phyloP scores from a whole-genome alignment of 2,888 invertebrate species.

The Hypsopygia costalis region DNA sequence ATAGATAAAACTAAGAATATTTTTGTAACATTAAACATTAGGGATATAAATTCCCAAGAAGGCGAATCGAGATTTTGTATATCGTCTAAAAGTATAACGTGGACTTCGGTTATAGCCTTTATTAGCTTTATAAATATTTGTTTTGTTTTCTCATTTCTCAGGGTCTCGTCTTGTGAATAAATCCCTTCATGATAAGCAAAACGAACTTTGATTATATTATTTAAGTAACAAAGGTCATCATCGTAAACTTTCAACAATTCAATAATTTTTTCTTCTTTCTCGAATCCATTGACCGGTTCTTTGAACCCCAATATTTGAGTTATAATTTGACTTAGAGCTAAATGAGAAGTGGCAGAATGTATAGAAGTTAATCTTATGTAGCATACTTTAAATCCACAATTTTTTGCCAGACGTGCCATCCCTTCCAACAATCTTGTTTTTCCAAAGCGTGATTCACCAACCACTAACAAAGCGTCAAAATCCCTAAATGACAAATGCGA shows the following conservation, averaged over 20 bases:
- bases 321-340: conserved; percentile 63
- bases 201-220: conserved; percentile 71
- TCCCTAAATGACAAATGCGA: conserved; percentile 36
- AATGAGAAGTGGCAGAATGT: conserved; percentile 62
- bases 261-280: conserved; percentile 64
- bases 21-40: conserved; percentile 49
- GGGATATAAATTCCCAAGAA: conserved; percentile 64
- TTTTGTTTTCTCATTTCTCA: conserved; percentile 57
- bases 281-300: conserved; percentile 55
- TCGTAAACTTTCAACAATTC: conserved; percentile 43
- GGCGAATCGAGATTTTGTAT: conserved; percentile 67
- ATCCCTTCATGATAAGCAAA: conserved; percentile 70
- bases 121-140: conserved; percentile 57
- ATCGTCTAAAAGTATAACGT: conserved; percentile 70
- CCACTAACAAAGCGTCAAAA: conserved; percentile 77
- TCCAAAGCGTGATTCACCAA: conserved; percentile 79
- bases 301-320: conserved; percentile 56
- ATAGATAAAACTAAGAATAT: conserved; percentile 56
- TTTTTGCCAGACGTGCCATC: conserved; percentile 55
- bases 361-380: conserved; percentile 53
- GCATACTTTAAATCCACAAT: conserved; percentile 39
- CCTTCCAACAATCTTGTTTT: conserved; percentile 80
- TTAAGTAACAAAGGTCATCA: conserved; percentile 77
- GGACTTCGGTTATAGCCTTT: conserved; percentile 38
- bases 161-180: conserved; percentile 46